Conservation (phyloP, 2,113 vertebrate species). For the Mustelus asterias region DNA sequence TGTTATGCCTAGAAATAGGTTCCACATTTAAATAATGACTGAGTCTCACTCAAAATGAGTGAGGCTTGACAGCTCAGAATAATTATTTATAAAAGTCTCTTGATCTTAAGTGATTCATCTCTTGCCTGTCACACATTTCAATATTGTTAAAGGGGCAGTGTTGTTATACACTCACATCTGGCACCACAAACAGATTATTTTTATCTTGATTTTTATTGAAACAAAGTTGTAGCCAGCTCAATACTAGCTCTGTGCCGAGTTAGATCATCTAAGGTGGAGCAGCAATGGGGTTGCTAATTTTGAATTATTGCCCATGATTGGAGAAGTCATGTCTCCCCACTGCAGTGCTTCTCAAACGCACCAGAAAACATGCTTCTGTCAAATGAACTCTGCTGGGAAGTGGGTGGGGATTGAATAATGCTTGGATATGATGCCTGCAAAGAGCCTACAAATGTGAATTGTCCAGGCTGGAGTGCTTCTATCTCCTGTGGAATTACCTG, state of each 20-base stretch:
- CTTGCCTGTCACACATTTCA: slow-evolving; percentile 5
- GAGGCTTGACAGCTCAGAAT: slow-evolving; percentile 15
- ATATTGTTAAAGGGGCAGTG: neutral
- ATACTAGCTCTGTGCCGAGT: neutral
- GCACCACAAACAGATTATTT: neutral
- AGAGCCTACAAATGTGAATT: neutral
- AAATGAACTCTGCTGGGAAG: neutral
- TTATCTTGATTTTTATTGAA: slow-evolving; percentile 17
- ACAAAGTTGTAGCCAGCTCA: neutral
- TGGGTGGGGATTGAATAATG: neutral
- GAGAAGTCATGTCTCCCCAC: neutral
- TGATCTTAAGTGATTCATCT: slow-evolving; percentile 35
- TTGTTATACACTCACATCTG: slow-evolving; percentile 18
- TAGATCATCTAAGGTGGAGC: neutral
- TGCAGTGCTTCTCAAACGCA: too few relatives aligned
- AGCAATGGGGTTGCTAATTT: neutral
- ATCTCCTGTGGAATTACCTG: neutral
- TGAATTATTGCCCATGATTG: neutral
- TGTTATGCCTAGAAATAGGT: slow-evolving; percentile 21
- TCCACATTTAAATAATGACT: slow-evolving; percentile 26
- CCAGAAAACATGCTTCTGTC: neutral
- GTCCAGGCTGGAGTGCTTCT: neutral
- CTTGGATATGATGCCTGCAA: too few relatives aligned
- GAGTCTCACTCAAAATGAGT: slow-evolving; percentile 20
- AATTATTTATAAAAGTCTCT: slow-evolving; percentile 33